Conservation (phyloP, 2,113 vertebrate species). For the Malaclemys terrapin region DNA sequence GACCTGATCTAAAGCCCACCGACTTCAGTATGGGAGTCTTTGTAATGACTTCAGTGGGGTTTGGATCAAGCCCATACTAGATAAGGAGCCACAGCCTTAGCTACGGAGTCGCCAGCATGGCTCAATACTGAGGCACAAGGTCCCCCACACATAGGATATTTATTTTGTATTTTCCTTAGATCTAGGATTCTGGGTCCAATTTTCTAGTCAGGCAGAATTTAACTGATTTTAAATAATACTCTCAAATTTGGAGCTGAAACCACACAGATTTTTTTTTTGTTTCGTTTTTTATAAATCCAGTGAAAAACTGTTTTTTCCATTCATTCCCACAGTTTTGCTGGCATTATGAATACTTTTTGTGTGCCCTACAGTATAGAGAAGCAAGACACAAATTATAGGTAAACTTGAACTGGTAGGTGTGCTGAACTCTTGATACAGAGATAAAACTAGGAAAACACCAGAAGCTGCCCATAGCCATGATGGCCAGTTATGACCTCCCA, state of each 20-base stretch:
- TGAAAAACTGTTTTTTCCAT: neutral
- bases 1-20: accelerated
- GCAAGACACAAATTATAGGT: neutral
- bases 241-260: neutral
- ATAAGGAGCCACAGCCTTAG: neutral
- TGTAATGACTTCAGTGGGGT: neutral
- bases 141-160: neutral
- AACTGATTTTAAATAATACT: no score
- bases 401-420: neutral
- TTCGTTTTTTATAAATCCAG: neutral
- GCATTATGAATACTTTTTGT: neutral
- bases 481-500: constrained; percentile 29
- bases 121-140: neutral
- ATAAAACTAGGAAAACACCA: neutral
- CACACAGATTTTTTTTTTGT: neutral
- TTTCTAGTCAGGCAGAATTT: neutral
- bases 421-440: neutral
- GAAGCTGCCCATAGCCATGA: neutral
- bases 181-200: neutral
- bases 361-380: neutral
- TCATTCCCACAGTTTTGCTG: neutral
- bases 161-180: accelerated
- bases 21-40: neutral
- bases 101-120: neutral
- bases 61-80: accelerated